A percentile compares a stretch with the other conserved stretches of the same genome.
phyloP scores from a whole-genome alignment of 2,113 vertebrate species.

The Phyllostomus hastatus region DNA sequence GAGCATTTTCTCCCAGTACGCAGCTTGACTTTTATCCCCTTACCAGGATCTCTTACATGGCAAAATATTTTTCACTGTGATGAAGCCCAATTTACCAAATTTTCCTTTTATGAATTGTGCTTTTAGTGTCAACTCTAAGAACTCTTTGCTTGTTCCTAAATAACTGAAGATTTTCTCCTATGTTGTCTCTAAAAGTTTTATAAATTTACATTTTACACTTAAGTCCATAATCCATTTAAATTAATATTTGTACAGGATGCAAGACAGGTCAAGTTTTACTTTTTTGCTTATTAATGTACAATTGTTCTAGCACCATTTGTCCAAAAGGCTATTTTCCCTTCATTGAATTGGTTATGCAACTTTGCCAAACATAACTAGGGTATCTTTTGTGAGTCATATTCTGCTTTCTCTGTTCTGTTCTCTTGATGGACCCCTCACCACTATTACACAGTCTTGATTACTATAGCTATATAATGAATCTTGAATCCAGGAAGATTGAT shows the following conservation, averaged over 20 bases:
- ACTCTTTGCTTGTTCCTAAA: neutral
- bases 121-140: neutral
- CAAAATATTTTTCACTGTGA: neutral
- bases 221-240: neutral
- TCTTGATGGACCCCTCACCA: neutral
- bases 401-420: neutral
- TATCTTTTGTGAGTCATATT: neutral
- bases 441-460: neutral
- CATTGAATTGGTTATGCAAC: neutral
- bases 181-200: neutral
- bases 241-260: neutral
- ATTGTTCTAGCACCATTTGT: neutral
- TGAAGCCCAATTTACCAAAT: neutral
- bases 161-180: neutral
- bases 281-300: neutral
- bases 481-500: neutral
- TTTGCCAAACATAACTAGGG: neutral
- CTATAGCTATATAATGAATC: neutral
- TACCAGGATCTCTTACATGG: neutral
- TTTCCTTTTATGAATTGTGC: neutral
- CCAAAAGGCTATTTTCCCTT: neutral
- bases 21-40: neutral
- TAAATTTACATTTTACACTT: neutral
- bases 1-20: neutral
- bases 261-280: neutral